These are phyloP conservation scores for Drosophila kuntzei DNA, from an alignment of 2,888 invertebrate species.

Conservation along the genomic window DNA sequence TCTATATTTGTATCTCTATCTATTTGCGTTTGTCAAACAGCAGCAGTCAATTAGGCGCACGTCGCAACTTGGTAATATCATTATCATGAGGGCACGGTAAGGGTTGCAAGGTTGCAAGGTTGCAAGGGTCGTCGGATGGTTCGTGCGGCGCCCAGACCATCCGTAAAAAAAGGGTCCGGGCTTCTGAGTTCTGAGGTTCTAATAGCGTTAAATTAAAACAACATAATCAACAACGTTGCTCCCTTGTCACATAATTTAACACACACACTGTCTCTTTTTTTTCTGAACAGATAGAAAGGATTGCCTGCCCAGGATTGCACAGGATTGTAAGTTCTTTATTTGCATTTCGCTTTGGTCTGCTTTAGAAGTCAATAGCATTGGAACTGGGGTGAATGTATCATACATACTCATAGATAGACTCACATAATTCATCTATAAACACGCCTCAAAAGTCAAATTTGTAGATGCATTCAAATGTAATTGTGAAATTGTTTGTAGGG, in stretches of 20 bases:
- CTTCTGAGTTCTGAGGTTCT: conserved; percentile 61
- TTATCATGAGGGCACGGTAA: conserved; percentile 39
- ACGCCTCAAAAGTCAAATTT: conserved; percentile 70
- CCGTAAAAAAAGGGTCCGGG: conserved; percentile 42
- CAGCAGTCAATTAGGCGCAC: conserved; percentile 78
- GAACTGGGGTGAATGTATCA: conserved; percentile 21
- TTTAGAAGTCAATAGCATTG: conserved; percentile 23
- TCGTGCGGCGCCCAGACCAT: conserved; percentile 1
- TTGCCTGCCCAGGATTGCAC: conserved; percentile 26
- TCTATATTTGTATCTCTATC: conserved; percentile 39
- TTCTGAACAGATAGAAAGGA: conserved; percentile 47
- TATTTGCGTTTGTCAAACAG: conserved; percentile 80
- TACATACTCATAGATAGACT: conserved; percentile 6
- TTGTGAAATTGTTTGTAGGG: conserved; percentile 3
- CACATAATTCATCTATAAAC: conserved; percentile 75
- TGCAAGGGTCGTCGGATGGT: conserved; percentile 30
- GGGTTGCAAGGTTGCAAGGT: conserved; percentile 46
- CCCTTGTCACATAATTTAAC: conserved; percentile 76
- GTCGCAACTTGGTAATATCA: conserved; percentile 49
- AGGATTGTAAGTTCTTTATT: conserved; percentile 56
- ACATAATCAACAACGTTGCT: conserved; percentile 73
- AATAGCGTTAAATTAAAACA: conserved; percentile 84
- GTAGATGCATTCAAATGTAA: conserved; percentile 15
- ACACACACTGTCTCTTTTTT: conserved; percentile 26
- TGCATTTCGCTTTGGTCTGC: conserved; percentile 74